Conservation (phyloP, 2,888 invertebrate species). For the Leptinotarsa haldemani region DNA sequence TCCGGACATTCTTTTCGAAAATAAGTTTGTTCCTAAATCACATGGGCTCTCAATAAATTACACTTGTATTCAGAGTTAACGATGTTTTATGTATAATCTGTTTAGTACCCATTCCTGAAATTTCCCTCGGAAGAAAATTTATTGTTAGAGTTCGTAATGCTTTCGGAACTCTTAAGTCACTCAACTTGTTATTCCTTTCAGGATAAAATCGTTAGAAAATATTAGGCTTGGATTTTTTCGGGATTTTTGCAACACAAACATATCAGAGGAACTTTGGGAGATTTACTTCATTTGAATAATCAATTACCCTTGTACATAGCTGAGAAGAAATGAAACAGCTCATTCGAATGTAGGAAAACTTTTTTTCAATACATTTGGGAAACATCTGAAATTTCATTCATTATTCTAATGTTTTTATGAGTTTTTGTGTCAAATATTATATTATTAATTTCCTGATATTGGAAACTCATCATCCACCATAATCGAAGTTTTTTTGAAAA, state of each 20-base stretch:
- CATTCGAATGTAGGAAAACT: too few species aligned
- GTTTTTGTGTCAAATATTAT: too few species aligned
- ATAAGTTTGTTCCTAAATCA: conserved; percentile 12
- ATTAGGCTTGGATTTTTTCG: not conserved
- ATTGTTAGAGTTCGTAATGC: conserved; percentile 10
- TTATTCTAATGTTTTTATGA: too few species aligned
- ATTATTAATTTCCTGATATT: too few species aligned
- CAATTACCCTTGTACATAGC: too few species aligned
- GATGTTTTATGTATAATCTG: conserved; percentile 15
- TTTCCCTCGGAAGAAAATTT: not conserved
- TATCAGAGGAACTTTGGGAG: too few species aligned
- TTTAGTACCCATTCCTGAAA: not conserved
- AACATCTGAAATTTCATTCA: too few species aligned
- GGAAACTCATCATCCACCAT: too few species aligned
- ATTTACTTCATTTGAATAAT: too few species aligned
- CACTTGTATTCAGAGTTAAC: conserved; percentile 9
- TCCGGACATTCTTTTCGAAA: not conserved
- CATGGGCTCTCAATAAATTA: conserved; percentile 9
- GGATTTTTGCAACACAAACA: not conserved
- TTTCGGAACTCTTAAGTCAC: conserved; percentile 1
- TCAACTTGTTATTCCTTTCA: conserved; percentile 11
- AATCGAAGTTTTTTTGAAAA: too few species aligned
- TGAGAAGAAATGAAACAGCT: too few species aligned
- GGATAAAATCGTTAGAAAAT: not conserved
- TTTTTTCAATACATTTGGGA: too few species aligned